Evolutionary conservation across 2,797 vertebrate genomes (phyloP), one percentile per base, ranked within the genome.

Genomic region (Pteropus rufus): DNA sequence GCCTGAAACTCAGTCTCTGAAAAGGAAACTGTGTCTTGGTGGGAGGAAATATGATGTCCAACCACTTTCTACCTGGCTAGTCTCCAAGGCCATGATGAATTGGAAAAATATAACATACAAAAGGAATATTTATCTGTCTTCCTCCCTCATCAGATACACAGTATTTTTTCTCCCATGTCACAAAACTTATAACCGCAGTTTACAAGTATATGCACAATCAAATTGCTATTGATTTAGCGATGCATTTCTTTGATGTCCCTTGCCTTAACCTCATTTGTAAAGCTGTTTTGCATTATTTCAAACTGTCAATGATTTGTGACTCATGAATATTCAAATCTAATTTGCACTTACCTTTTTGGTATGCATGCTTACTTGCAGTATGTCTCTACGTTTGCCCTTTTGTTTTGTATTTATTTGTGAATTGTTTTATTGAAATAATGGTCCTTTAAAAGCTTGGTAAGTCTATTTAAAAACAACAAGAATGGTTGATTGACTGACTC

Each of bases 251-350:
- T 98, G 98, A 98, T 98, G 98, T 98, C 96, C 97, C 97, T 97
- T 98, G 93, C 98, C 98, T 98, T 98, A 98, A 98, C 98, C 98
- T 98, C 98, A 98, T 98, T 98, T 98, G 98, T 98, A 98, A 98
- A 98, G 98, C 98, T 98, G 98, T 97, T 99, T 98, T 98, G 98
- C 98, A 98, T 98, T 98, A 98, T 98, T 98, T 98, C 98, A 98
- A 98, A 98, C 97, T 98, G 98, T 98, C 98, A 98, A 97, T 98
- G 98, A 98, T 99, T 98, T 98, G 98, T 98, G 98, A 96, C 97
- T 98, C 98, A 98, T 99, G 98, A 98, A 98, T 98, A 99, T 98
- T 98, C 98, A 98, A 98, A 98, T 98, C 98, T 98, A 98, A 98
- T 98, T 98, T 98, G 97, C 98, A 98, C 98, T 98, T 98, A 98